Evolutionary conservation across 2,113 vertebrate genomes (phyloP), one percentile per base, ranked within the genome.

Genomic region (Murina feae): DNA sequence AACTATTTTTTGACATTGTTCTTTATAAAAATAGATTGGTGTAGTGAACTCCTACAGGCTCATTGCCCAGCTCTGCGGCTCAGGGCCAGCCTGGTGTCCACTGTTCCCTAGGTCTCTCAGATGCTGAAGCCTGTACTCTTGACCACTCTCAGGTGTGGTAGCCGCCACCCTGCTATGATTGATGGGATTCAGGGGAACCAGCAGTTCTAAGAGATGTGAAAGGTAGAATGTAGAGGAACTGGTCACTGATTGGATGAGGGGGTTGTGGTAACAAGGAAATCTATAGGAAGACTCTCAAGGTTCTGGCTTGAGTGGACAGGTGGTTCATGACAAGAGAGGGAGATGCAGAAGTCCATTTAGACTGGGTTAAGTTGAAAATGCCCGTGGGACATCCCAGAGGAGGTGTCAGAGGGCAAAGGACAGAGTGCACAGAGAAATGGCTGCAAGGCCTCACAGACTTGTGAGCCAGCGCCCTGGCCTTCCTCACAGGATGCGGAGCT

Each of bases 81-180:
- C 14, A 0, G 5, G 35, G 23, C 68, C 18, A 21, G 7, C 37
- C 28, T 42, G 3, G 0, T 47, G 49, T 9, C 55, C 13, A 5
- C 37, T 32, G 0, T 14, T 30, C 10, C 58, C 8, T 25, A 55
- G 21, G 21, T 2, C 69, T 4, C 69, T 47, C 60, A 30, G 42
- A 49, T 47, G 18, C 30, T 20, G 78, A 65, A 11, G 12, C 32
- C 47, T 86, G 30, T 10, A 0, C 30, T 20, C 20, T 53, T 65
- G 71, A 42, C 39, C 1, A 1, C 55, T 37, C 0, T 37, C 53
- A 5, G 68, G 42, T 30, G 18, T 28, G 2, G 21, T n/a, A 13
- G 17, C 72, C 1, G 5, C 63, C 7, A 35, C 23, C 9, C 37
- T 25, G 9, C 60, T 11, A 0, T 65, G 65, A 69, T 14, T 1